Percentiles rank a stretch among this genome's conserved stretches.
Evolutionary conservation across 2,888 invertebrate genomes (phyloP).

Genomic region (Onthophagus sagittarius): DNA sequence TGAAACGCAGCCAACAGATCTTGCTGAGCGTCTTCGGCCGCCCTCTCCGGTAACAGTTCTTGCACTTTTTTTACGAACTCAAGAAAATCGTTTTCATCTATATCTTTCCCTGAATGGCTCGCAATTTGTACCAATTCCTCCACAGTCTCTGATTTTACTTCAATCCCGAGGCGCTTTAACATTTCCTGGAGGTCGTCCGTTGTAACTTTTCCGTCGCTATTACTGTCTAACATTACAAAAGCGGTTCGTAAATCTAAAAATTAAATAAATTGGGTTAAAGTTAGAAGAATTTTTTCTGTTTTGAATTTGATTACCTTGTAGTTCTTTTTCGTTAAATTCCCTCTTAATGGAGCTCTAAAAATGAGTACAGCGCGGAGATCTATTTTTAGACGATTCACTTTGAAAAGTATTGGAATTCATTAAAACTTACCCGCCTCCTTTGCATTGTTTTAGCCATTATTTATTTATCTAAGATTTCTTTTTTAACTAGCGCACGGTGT

Average conservation of each 20-base stretch:
- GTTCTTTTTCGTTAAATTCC: slow-evolving; percentile 48
- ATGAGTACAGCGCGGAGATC: slow-evolving; percentile 14
- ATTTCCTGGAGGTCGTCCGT: slow-evolving; percentile 73
- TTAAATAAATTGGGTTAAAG: background rate
- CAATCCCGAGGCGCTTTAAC: slow-evolving; percentile 73
- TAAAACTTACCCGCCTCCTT: slow-evolving; percentile 21
- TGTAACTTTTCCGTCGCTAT: slow-evolving; percentile 74
- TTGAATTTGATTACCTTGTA: slow-evolving; percentile 38
- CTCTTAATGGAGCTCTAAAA: slow-evolving; percentile 45
- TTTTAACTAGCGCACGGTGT: background rate
- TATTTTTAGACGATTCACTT: slow-evolving; percentile 13
- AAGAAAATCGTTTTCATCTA: slow-evolving; percentile 75
- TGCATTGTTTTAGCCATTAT: slow-evolving; percentile 23
- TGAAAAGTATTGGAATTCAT: background rate
- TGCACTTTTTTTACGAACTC: slow-evolving; percentile 75
- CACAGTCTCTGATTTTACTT: slow-evolving; percentile 69
- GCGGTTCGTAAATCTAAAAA: slow-evolving; percentile 69
- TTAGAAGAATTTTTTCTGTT: background rate
- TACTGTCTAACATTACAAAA: slow-evolving; percentile 71
- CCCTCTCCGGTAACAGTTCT: slow-evolving; percentile 59
- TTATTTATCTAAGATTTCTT: slow-evolving; percentile 9
- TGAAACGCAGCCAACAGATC: slow-evolving; percentile 86
- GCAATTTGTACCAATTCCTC: slow-evolving; percentile 71
- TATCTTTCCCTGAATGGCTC: slow-evolving; percentile 59
- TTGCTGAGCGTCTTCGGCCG: slow-evolving; percentile 64